Conservation (phyloP, 2,113 vertebrate genomes). For the Corynorhinus townsendii region DNA sequence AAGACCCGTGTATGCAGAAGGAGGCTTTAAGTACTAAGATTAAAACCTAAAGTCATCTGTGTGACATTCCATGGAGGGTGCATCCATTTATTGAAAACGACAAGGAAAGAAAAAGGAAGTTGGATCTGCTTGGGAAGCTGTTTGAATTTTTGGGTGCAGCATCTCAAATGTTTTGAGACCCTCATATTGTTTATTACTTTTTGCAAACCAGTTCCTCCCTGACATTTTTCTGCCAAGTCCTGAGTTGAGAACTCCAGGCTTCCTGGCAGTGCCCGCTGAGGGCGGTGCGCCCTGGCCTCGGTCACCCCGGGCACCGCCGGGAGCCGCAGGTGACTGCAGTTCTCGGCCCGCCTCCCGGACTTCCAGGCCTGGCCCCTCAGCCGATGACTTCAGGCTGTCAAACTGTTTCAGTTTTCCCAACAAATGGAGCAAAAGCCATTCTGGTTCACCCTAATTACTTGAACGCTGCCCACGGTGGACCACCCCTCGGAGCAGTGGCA, state of each 20-base stretch:
- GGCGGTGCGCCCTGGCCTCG: neutral
- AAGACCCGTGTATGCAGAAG: neutral
- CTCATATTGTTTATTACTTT: neutral
- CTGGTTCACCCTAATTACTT: conserved; percentile 54
- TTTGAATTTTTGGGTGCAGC: neutral
- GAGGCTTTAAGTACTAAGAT: neutral
- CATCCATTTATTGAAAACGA: conserved; percentile 39
- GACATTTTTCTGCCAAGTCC: conserved; percentile 45
- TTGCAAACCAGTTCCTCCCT: neutral
- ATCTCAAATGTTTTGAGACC: neutral
- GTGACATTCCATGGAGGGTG: conserved; percentile 78
- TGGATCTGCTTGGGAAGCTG: conserved; percentile 22
- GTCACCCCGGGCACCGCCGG: neutral
- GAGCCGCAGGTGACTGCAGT: neutral
- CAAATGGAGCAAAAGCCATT: conserved; percentile 62
- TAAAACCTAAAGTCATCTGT: conserved; percentile 70
- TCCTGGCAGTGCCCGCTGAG: neutral
- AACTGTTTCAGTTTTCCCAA: conserved; percentile 31
- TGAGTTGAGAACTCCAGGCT: neutral
- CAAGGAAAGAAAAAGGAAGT: conserved; percentile 53
- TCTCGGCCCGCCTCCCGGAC: neutral
- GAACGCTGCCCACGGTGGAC: neutral
- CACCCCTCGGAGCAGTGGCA: neutral
- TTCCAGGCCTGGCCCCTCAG: conserved; percentile 23
- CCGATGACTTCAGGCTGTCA: neutral